These are phyloP conservation scores for Holacanthella duospinosa DNA, from an alignment of 2,888 invertebrate genomes.

Conservation along the genomic window DNA sequence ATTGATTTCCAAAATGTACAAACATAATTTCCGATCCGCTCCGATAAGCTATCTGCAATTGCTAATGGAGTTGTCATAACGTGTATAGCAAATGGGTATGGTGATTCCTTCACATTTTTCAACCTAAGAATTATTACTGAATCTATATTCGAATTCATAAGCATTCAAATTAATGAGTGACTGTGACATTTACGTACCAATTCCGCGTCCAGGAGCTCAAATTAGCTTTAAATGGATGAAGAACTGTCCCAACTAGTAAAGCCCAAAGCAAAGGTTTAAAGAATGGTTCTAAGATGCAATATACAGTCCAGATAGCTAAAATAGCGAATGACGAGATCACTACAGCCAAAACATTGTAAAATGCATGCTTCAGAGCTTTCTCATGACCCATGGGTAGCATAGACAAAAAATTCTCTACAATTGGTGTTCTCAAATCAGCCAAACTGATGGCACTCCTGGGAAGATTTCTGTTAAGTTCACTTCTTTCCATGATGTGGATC, in stretches of 20 bases:
- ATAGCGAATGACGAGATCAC: slow-evolving; percentile 59
- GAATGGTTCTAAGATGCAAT: slow-evolving; percentile 79
- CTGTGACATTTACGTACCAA: slow-evolving; percentile 11
- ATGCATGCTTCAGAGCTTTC: slow-evolving; percentile 81
- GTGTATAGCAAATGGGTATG: slow-evolving; percentile 24
- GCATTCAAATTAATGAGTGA: neutral
- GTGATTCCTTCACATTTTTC: slow-evolving; percentile 19
- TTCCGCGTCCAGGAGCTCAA: slow-evolving; percentile 29
- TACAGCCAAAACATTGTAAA: slow-evolving; percentile 77
- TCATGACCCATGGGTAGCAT: slow-evolving; percentile 62
- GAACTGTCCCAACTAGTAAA: slow-evolving; percentile 83
- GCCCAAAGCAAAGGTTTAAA: slow-evolving; percentile 93
- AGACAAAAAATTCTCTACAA: slow-evolving; percentile 29
- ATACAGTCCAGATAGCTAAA: slow-evolving; percentile 64
- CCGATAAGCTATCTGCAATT: slow-evolving; percentile 62
- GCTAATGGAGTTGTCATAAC: slow-evolving; percentile 60
- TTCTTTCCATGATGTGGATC: neutral
- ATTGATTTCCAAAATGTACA: slow-evolving; percentile 56
- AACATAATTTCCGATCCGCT: slow-evolving; percentile 60
- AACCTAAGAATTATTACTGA: slow-evolving; percentile 17
- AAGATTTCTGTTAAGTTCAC: neutral
- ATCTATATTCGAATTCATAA: neutral
- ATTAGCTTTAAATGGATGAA: slow-evolving; percentile 86
- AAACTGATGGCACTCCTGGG: neutral
- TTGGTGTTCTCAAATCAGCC: slow-evolving; percentile 18